Evolutionary conservation across 2,888 invertebrate genomes (phyloP).

Genomic region (Drosophila gaucha): DNA sequence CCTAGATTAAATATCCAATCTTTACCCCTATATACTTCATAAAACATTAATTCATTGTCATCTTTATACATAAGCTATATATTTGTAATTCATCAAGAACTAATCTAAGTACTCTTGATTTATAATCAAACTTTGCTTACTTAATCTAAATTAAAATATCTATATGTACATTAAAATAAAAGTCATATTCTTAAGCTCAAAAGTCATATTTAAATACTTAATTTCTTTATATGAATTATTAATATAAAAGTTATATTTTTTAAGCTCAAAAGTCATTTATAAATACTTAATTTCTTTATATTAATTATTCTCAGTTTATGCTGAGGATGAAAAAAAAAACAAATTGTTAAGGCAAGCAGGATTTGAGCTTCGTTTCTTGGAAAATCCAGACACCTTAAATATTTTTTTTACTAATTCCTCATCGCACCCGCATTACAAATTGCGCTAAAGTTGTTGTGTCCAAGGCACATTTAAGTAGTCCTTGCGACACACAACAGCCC

Average conservation of each 20-base stretch:
- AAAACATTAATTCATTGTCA: too few species aligned
- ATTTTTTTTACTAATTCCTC: slow-evolving; percentile 28
- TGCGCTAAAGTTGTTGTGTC: slow-evolving; percentile 40
- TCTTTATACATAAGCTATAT: too few species aligned
- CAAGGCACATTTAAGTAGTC: slow-evolving; percentile 44
- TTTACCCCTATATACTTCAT: too few species aligned
- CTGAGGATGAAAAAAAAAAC: background rate
- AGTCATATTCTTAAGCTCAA: background rate
- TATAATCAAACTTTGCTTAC: too few species aligned
- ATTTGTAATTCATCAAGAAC: too few species aligned
- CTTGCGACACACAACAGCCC: slow-evolving; percentile 7
- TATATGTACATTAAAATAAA: too few species aligned
- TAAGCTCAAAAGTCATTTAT: background rate
- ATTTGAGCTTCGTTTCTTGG: slow-evolving; percentile 12
- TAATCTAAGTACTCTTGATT: too few species aligned
- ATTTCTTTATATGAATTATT: too few species aligned
- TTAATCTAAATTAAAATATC: too few species aligned
- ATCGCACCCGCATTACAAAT: slow-evolving; percentile 44
- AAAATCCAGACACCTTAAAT: slow-evolving; percentile 1
- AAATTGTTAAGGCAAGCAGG: background rate
- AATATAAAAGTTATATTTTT: background rate
- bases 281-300: background rate
- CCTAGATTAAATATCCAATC: too few species aligned
- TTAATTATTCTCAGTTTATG: background rate
- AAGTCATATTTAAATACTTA: background rate